These are phyloP conservation scores for Drosophila maculinotata DNA, from an alignment of 2,888 invertebrate genomes.

Conservation along the genomic window DNA sequence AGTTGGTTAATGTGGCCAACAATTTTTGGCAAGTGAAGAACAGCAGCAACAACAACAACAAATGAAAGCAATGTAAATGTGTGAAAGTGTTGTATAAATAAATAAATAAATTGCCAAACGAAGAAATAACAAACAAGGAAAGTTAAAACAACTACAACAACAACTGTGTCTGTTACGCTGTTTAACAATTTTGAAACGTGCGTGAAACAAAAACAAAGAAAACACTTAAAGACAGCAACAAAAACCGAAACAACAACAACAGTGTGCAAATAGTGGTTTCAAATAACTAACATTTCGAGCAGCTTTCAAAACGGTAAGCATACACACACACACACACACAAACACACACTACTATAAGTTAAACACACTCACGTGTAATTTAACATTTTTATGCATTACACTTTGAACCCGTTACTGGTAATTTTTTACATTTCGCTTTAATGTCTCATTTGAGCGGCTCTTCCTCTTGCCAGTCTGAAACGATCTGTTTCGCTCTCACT, in stretches of 20 bases:
- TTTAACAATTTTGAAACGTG: constrained; percentile 38
- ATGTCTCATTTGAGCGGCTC: constrained; percentile 37
- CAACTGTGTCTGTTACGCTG: constrained; percentile 21
- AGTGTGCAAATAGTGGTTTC: too few species aligned
- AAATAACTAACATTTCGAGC: constrained; percentile 45
- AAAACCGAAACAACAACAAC: not conserved
- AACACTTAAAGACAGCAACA: constrained; percentile 23
- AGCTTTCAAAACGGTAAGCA: constrained; percentile 68
- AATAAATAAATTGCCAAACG: constrained; percentile 48
- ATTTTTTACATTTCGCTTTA: constrained; percentile 9
- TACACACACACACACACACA: constrained; percentile 40
- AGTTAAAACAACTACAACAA: constrained; percentile 14
- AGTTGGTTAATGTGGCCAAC: constrained; percentile 47
- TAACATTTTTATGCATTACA: constrained; percentile 47
- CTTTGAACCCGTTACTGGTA: constrained; percentile 52
- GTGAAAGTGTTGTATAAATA: constrained; percentile 67
- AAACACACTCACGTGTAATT: constrained; percentile 16
- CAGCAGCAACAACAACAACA: constrained; percentile 34
- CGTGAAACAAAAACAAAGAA: constrained; percentile 10
- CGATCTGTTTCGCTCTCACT: constrained; percentile 1
- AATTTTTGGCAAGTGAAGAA: constrained; percentile 68
- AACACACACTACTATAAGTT: constrained; percentile 33
- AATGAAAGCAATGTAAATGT: constrained; percentile 72
- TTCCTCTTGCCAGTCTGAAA: not conserved
- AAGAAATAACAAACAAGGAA: constrained; percentile 31